Conservation (phyloP, 1,140 invertebrate genomes). For the Dendroctonus valens region DNA sequence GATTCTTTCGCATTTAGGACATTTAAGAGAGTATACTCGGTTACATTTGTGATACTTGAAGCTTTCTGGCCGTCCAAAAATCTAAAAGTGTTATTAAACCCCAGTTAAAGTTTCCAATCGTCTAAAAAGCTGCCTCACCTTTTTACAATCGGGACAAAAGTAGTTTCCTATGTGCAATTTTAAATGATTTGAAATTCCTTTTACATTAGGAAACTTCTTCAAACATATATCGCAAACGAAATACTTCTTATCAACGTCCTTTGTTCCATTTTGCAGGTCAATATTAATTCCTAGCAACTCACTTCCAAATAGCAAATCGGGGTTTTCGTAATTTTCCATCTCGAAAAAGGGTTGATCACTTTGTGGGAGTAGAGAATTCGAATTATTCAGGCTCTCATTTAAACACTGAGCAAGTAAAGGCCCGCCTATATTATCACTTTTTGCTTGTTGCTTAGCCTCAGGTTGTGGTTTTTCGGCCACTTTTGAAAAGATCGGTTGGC, state of each 20-base stretch:
- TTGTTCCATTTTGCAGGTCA: conserved; percentile 31
- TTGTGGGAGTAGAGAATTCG: conserved; percentile 40
- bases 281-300: conserved; percentile 33
- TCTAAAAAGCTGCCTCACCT: conserved; percentile 39
- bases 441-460: too few species aligned
- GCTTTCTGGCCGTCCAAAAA: conserved; percentile 49
- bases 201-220: conserved; percentile 52
- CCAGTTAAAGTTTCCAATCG: conserved; percentile 8
- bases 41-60: conserved; percentile 45
- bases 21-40: conserved; percentile 32
- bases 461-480: too few species aligned
- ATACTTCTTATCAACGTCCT: conserved; percentile 38
- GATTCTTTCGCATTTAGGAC: conserved; percentile 40
- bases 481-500: too few species aligned
- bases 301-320: conserved; percentile 26
- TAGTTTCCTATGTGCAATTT: conserved; percentile 56
- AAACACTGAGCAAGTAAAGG: conserved; percentile 40
- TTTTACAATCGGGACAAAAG: conserved; percentile 50
- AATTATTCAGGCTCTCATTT: conserved; percentile 43
- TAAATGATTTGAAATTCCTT: conserved; percentile 55
- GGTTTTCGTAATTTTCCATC: conserved; percentile 31
- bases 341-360: conserved; percentile 30
- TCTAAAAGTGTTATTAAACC: conserved; percentile 32
- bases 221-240: conserved; percentile 58
- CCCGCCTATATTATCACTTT: conserved; percentile 33